phyloP scores from a whole-genome alignment of 2,797 vertebrate species.

The Zalophus californianus region DNA sequence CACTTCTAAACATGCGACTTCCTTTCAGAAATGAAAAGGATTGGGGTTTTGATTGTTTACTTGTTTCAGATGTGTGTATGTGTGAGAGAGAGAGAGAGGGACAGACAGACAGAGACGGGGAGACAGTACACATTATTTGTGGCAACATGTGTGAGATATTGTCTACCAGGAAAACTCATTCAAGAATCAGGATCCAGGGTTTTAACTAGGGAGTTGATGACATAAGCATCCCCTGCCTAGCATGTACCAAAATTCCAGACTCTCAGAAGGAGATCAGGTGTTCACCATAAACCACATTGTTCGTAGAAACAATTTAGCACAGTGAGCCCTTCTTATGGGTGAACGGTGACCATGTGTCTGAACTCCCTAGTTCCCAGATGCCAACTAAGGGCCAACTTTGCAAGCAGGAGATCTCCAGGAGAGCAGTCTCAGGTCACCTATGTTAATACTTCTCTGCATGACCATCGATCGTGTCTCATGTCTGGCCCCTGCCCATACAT shows the following conservation, averaged over 20 bases:
- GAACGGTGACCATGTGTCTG: background rate
- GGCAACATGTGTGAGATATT: background rate
- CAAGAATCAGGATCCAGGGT: background rate
- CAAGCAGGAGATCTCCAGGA: background rate
- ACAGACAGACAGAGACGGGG: background rate
- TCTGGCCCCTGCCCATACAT: too few relatives aligned
- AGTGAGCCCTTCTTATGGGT: background rate
- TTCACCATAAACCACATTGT: background rate
- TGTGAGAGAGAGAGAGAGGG: background rate
- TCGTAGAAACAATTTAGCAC: background rate
- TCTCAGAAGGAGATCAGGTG: background rate
- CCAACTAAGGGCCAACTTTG: background rate
- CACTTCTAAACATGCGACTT: background rate
- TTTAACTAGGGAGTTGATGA: background rate
- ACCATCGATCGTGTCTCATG: rapidly evolving
- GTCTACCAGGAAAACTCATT: background rate
- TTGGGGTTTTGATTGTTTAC: background rate
- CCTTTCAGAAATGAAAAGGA: background rate
- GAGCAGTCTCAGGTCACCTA: background rate
- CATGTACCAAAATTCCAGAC: background rate
- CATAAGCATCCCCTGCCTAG: background rate
- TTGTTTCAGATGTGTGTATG: background rate
- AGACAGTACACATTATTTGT: background rate
- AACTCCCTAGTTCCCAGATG: background rate
- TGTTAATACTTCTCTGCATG: background rate